These are phyloP conservation scores for Anthophora plumipes DNA, from an alignment of 2,888 invertebrate species.

Conservation along the genomic window DNA sequence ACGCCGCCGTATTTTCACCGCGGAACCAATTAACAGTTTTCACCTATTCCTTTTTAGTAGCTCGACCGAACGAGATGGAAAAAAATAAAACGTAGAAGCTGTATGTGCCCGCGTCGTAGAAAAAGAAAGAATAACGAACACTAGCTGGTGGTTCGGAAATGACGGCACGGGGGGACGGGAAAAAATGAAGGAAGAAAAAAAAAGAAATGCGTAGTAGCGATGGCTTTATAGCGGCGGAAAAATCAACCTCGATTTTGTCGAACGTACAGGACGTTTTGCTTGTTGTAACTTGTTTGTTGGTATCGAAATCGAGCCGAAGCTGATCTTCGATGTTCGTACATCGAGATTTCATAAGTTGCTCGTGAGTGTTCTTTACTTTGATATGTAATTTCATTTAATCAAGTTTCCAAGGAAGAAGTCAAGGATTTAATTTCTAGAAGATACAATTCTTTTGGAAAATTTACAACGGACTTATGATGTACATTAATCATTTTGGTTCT, in stretches of 20 bases:
- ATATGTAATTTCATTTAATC: too few relatives aligned
- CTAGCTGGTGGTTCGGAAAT: background rate
- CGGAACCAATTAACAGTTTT: slow-evolving; percentile 81
- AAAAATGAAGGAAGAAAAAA: slow-evolving; percentile 27
- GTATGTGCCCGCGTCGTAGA: slow-evolving; percentile 15
- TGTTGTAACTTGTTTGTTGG: background rate
- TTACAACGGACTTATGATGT: too few relatives aligned
- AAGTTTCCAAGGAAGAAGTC: too few relatives aligned
- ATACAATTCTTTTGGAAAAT: too few relatives aligned
- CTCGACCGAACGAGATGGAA: slow-evolving; percentile 53
- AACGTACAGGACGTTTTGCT: slow-evolving; percentile 8
- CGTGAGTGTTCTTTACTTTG: too few relatives aligned
- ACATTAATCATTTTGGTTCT: too few relatives aligned
- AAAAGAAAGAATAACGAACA: slow-evolving; percentile 37
- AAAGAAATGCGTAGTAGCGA: slow-evolving; percentile 50
- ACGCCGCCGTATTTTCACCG: slow-evolving; percentile 73
- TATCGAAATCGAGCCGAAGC: background rate
- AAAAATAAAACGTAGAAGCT: slow-evolving; percentile 27
- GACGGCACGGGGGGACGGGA: too few relatives aligned
- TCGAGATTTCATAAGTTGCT: too few relatives aligned
- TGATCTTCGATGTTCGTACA: background rate
- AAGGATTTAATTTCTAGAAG: too few relatives aligned
- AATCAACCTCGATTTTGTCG: slow-evolving; percentile 66
- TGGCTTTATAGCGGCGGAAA: slow-evolving; percentile 55
- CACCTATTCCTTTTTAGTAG: slow-evolving; percentile 76